Base-by-base conservation (phyloP, 92 coral and sea anemone species). In the Heteractis magnifica region DNA sequence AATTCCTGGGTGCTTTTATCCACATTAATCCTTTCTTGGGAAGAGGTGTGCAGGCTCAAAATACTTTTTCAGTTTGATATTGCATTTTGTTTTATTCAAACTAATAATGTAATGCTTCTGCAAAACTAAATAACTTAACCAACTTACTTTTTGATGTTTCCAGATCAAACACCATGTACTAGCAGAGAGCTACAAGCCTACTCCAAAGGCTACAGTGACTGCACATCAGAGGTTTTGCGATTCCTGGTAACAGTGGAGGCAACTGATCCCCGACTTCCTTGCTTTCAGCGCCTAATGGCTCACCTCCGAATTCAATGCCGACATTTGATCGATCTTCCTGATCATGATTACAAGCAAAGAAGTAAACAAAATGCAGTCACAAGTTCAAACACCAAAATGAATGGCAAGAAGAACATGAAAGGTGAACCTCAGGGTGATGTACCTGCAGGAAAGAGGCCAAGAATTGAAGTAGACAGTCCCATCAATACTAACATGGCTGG, bases 241-340 rank as follows among this genome's bases (percentile, higher is more conserved):
- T 90, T 90, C 73, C 82, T 90, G 82, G 87, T 88, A 10, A 87
- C 89, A 19, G 94, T 90, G 12, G 91, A 90, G 73, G 91, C 91
- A 12, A 88, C 89, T 76, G 94, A 90, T 72, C 90, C 89, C 60
- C 91, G 88, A 49, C 91, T 84, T 34, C 94, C 94, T 6, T 90
- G 91, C 84, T 90, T 90, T 77, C 94, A 90, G 76, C 84, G 91
- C 26, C 85, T 90, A 10, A 90, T 84, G 94, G 94, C 94, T 50
- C 94, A 90, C 51, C 56, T 90, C 4, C 84, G 91, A 48, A 91
- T 87, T 71, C 88, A 84, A 56, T 84, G 82, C 59, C 87, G 86
- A 65, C 72, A 88, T 21, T 20, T 88, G 82, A 85, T 80, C 18
- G 90, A 76, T 51, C 49, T 77, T n/a, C 74, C 52, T 52, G 93